Evolutionary conservation across 2,113 vertebrate species (phyloP), one percentile per base, ranked within the genome.

Genomic region (Epinephelus cyanopodus): DNA sequence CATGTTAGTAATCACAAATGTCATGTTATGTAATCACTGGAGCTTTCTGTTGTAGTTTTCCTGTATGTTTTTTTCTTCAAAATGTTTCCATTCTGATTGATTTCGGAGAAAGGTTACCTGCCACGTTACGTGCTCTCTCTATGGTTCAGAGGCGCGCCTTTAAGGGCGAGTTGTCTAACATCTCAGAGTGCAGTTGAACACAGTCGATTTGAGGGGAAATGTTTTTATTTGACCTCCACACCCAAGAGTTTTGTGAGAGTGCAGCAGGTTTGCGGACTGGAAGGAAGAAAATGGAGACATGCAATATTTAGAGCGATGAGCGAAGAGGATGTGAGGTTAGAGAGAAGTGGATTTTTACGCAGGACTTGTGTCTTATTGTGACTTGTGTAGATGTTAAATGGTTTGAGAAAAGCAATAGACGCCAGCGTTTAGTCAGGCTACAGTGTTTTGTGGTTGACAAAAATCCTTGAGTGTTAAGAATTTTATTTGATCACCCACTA

Each of bases 381-480:
- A 69, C 45, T 77, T 84, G 57, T 89, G 88, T 79, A 62, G 81
- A 73, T 86, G 76, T 82, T 63, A 23, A 74, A 68, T 56, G 67
- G 54, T 90, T 82, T 72, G 73, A 60, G 67, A 87, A 79, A 85
- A 89, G 91, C 87, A 92, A 87, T 91, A 90, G 81, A 74, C 70
- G 4, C 82, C 77, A 42, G 83, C 50, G 65, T 66, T 77, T 72
- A 82, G 73, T 64, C 67, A 57, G 79, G 79, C 76, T 33, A 64
- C 74, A 45, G 79, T 58, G 48, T 81, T 33, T 6, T 27, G 39
- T 74, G 69, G 48, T 80, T 74, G 73, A 81, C 68, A 62, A 47
- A 80, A 86, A 25, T 52, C 74, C 52, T 75, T 5, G 7, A 72
- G 73, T 84, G 79, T 79, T 81, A 47, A 61, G 25, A 57, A 47